These are phyloP conservation scores for Paramisgurnus dabryanus DNA, from an alignment of 2,113 vertebrate genomes.

Conservation along the genomic window DNA sequence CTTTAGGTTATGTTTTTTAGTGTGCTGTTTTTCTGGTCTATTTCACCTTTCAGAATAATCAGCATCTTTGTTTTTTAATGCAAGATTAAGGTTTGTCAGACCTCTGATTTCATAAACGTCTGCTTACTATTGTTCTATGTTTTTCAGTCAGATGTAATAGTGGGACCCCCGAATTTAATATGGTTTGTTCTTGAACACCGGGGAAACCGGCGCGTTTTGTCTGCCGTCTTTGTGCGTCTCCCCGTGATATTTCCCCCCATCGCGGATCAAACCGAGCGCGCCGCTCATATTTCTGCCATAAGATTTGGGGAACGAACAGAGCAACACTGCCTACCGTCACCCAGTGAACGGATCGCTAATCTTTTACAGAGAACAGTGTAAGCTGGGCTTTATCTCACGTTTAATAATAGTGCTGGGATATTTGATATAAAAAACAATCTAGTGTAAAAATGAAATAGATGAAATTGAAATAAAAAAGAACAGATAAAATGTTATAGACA, in stretches of 20 bases:
- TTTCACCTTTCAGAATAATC: not conserved
- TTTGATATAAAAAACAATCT: not conserved
- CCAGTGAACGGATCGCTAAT: constrained; percentile 41
- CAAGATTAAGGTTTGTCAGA: constrained; percentile 25
- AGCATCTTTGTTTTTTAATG: not conserved
- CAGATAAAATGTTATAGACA: not conserved
- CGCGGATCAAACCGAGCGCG: constrained; percentile 69
- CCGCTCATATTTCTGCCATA: constrained; percentile 62
- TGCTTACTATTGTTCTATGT: constrained; percentile 31
- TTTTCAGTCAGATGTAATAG: constrained; percentile 44
- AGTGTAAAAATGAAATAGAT: not conserved
- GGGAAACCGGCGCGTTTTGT: constrained; percentile 52
- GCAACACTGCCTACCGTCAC: constrained; percentile 45
- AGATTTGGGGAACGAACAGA: constrained; percentile 54
- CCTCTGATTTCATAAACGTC: constrained; percentile 38
- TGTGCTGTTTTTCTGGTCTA: not conserved
- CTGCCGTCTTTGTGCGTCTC: constrained; percentile 58
- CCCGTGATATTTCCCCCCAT: constrained; percentile 75
- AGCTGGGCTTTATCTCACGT: not conserved
- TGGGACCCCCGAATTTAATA: constrained; percentile 41
- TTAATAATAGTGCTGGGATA: not conserved
- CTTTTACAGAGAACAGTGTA: constrained; percentile 24
- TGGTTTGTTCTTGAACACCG: constrained; percentile 54
- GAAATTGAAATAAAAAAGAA: not conserved
- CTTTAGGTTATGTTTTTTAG: not conserved